Conservation (phyloP, 2,113 vertebrate species). For the Coracopsis vasa region DNA sequence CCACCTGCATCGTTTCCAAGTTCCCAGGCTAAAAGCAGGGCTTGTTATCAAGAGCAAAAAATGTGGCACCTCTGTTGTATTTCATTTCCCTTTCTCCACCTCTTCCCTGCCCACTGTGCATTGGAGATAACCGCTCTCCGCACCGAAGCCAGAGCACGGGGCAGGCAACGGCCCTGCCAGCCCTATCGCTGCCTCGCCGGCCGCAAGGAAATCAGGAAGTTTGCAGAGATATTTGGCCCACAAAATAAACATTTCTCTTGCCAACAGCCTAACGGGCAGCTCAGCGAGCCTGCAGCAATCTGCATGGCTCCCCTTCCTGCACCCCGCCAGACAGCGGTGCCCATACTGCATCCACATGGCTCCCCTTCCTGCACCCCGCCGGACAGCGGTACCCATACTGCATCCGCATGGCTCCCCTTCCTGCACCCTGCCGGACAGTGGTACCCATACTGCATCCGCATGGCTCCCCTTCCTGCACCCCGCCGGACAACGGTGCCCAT, state of each 20-base stretch:
- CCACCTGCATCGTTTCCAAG: slow-evolving; percentile 58
- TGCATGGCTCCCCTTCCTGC: background rate
- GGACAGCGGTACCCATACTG: background rate
- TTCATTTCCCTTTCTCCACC: slow-evolving; percentile 67
- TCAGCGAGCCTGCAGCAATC: background rate
- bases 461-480: background rate
- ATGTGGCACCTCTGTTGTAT: slow-evolving; percentile 50
- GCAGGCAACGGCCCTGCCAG: slow-evolving; percentile 22
- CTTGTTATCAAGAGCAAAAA: slow-evolving; percentile 53
- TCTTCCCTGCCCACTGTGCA: slow-evolving; percentile 51
- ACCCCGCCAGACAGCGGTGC: background rate
- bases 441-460: background rate
- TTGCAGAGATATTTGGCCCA: slow-evolving; percentile 26
- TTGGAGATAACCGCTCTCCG: slow-evolving; percentile 44
- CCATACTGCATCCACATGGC: background rate
- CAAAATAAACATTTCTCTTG: slow-evolving; percentile 35
- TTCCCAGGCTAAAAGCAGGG: slow-evolving; percentile 69
- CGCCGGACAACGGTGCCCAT: background rate
- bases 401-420: background rate
- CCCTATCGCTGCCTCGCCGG: background rate
- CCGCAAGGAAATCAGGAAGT: slow-evolving; percentile 40
- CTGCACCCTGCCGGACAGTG: background rate
- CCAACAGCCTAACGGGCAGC: slow-evolving; percentile 10
- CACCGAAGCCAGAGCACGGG: background rate
- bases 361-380: background rate